Percentiles rank a stretch among this genome's conserved stretches.
Conservation (phyloP, 2,888 invertebrate genomes). For the Clunio marinus region DNA sequence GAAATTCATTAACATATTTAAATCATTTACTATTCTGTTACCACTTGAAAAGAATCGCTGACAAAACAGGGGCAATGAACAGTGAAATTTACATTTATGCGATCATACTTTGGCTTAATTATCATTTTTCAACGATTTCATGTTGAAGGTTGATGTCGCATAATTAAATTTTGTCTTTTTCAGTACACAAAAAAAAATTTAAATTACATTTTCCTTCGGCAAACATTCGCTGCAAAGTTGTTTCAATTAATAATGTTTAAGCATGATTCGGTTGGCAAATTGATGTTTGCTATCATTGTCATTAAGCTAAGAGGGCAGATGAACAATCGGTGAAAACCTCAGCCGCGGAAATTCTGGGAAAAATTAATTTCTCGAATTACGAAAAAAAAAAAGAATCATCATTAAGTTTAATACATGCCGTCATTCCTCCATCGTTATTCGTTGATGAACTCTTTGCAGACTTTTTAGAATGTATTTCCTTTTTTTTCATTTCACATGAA, state of each 20-base stretch:
- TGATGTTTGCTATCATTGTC: background rate
- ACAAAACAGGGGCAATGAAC: background rate
- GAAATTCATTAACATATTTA: slow-evolving; percentile 33
- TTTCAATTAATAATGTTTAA: slow-evolving; percentile 2
- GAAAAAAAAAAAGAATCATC: too few species aligned
- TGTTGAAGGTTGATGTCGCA: background rate
- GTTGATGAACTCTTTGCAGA: too few species aligned
- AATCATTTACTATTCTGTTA: background rate
- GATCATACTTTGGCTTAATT: slow-evolving; percentile 16
- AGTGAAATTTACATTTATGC: background rate
- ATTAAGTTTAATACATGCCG: too few species aligned
- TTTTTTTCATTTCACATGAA: too few species aligned
- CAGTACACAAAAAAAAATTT: background rate
- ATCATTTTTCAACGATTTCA: background rate
- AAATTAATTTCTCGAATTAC: too few species aligned
- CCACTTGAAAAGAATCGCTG: background rate
- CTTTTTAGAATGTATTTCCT: too few species aligned
- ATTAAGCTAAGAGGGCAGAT: too few species aligned
- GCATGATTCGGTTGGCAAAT: background rate
- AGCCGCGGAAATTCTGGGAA: too few species aligned
- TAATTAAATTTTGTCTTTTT: background rate
- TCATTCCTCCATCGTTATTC: too few species aligned
- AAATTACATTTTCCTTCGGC: background rate
- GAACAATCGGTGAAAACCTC: too few species aligned
- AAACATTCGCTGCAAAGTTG: background rate